Percentiles rank a stretch among this genome's conserved stretches.
Conservation (phyloP, 2,113 vertebrate species). For the Glaucidium brasilianum region DNA sequence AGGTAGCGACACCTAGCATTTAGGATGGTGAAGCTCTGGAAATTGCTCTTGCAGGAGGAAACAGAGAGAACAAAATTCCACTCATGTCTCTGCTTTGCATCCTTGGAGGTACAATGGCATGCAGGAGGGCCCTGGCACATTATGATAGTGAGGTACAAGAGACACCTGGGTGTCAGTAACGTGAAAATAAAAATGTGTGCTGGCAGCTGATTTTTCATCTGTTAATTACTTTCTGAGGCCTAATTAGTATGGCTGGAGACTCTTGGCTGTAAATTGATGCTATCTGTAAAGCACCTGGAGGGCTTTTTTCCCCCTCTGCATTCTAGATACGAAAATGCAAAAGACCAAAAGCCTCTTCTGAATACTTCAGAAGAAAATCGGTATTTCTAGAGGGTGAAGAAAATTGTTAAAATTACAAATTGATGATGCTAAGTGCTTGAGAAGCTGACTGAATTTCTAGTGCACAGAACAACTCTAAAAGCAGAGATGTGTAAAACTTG, state of each 20-base stretch:
- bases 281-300: background rate
- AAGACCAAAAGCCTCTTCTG: background rate
- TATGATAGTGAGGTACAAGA: background rate
- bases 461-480: background rate
- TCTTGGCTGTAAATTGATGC: background rate
- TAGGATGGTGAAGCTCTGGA: background rate
- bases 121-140: background rate
- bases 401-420: background rate
- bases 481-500: background rate
- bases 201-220: background rate
- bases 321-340: background rate
- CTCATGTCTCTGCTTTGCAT: background rate
- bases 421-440: background rate
- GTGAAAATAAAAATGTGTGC: background rate
- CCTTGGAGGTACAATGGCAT: background rate
- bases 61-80: background rate
- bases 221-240: background rate
- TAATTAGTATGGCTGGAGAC: background rate
- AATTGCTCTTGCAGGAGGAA: background rate
- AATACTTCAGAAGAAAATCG: background rate
- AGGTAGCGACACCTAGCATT: background rate
- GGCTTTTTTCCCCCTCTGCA: background rate
- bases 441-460: background rate
- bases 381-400: background rate
- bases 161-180: background rate